Evolutionary conservation across 2,797 vertebrate species (phyloP).

Genomic region (Botia almorhae): DNA sequence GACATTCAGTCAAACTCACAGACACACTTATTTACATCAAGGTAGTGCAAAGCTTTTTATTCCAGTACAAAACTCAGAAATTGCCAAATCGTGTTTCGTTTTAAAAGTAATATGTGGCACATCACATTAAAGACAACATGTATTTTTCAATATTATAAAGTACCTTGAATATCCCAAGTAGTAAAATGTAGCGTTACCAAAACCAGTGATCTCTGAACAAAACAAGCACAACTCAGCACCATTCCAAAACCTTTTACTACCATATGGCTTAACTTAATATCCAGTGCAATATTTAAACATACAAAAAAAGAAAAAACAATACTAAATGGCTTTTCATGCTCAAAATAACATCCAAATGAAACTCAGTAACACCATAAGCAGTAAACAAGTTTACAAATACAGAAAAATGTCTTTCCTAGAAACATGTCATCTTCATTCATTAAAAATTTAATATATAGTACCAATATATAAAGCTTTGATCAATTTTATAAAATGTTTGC

Average conservation of each 20-base stretch:
- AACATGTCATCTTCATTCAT: conserved; percentile 9
- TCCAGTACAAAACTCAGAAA: conserved; percentile 48
- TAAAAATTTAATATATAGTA: conserved; percentile 39
- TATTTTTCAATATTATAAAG: conserved; percentile 13
- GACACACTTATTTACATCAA: conserved; percentile 14
- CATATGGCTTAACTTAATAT: conserved; percentile 16
- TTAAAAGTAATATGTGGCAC: conserved; percentile 64
- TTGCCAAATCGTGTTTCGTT: conserved; percentile 52
- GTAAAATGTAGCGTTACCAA: conserved; percentile 40
- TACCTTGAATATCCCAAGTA: conserved; percentile 21
- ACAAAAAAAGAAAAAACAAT: conserved; percentile 4
- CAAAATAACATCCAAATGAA: not conserved
- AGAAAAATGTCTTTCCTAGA: conserved; percentile 22
- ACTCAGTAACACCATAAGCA: not conserved
- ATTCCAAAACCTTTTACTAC: conserved; percentile 15
- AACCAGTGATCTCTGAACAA: conserved; percentile 19
- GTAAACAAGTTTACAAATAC: conserved; percentile 17
- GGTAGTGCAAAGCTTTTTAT: conserved; percentile 55
- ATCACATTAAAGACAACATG: conserved; percentile 16
- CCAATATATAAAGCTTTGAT: conserved; percentile 6
- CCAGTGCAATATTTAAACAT: conserved; percentile 25
- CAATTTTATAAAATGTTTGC: conserved; percentile 25
- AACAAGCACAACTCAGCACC: conserved; percentile 25
- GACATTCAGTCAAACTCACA: not conserved
- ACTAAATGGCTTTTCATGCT: conserved; percentile 1